Percentiles rank a stretch among this genome's conserved stretches.
Evolutionary conservation across 53 echinoderm and acorn worm species (phyloP).

Genomic region (Actinopyga echinites): DNA sequence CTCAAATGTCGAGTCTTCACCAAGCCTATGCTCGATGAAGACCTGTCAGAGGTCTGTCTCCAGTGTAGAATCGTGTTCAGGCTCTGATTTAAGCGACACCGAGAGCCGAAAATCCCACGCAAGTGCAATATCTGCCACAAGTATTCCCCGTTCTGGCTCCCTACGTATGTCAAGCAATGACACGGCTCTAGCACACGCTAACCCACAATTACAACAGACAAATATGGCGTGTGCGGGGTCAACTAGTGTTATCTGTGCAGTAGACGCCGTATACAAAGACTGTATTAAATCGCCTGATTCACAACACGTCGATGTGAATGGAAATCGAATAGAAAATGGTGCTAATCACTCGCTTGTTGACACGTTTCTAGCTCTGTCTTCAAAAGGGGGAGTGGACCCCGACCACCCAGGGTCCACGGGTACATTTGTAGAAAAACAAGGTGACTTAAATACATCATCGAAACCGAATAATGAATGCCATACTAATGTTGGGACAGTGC

Average conservation of each 20-base stretch:
- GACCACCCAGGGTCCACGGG: no score
- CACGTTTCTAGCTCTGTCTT: background rate
- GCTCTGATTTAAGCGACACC: background rate
- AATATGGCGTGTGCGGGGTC: conserved; percentile 11
- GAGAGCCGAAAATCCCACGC: conserved; percentile 3
- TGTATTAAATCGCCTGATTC: background rate
- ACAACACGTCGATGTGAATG: conserved; percentile 1
- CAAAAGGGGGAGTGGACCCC: background rate
- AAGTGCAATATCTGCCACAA: background rate
- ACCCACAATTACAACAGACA: no score
- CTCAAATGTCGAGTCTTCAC: conserved; percentile 45
- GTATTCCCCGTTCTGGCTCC: conserved; percentile 9
- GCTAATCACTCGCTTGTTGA: background rate
- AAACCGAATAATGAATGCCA: background rate
- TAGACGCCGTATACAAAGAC: background rate
- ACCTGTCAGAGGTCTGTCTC: conserved; percentile 4
- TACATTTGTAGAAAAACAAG: background rate
- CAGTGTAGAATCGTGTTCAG: conserved; percentile 8
- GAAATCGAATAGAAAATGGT: background rate
- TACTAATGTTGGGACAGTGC: background rate
- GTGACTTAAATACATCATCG: background rate
- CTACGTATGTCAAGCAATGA: conserved; percentile 21
- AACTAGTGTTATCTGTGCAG: background rate
- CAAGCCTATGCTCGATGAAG: conserved; percentile 24
- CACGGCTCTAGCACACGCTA: background rate